phyloP scores from a whole-genome alignment of 2,797 vertebrate genomes.

The Brachyrhaphis roseni region DNA sequence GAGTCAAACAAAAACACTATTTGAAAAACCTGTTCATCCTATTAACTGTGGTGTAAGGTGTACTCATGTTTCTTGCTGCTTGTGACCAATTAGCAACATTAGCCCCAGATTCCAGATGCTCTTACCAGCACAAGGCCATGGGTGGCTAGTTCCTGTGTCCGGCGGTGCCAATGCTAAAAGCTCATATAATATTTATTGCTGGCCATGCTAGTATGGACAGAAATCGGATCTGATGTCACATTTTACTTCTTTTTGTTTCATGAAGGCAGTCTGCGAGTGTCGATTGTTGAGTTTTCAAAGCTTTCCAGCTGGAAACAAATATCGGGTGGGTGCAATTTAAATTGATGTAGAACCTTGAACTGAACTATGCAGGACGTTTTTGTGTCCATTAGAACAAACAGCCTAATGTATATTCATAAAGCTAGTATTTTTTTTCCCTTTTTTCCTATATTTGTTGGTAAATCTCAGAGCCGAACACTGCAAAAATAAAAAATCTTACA shows the following conservation, averaged over 20 bases:
- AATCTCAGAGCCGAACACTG: neutral
- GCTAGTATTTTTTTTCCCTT: neutral
- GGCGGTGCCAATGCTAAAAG: neutral
- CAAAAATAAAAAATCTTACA: too few species aligned
- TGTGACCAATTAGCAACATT: neutral
- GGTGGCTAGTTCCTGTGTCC: neutral
- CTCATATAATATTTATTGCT: conserved; percentile 4
- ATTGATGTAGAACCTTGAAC: neutral
- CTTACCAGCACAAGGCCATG: neutral
- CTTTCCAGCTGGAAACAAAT: conserved; percentile 14
- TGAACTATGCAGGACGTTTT: neutral
- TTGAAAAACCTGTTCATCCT: too few species aligned
- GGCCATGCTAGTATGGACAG: neutral
- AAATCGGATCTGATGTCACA: neutral
- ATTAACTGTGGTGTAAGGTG: neutral
- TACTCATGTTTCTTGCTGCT: neutral
- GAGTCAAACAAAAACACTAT: too few species aligned
- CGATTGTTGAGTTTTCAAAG: conserved; percentile 9
- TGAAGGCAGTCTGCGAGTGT: neutral
- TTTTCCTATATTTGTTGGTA: neutral
- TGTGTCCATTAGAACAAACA: neutral
- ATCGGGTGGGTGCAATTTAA: conserved; percentile 15
- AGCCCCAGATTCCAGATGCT: neutral
- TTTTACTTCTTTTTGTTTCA: neutral
- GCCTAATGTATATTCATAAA: neutral